Evolutionary conservation across 2,888 invertebrate genomes (phyloP), one percentile per base, ranked within the genome.

Genomic region (Schizotus pectinicornis): DNA sequence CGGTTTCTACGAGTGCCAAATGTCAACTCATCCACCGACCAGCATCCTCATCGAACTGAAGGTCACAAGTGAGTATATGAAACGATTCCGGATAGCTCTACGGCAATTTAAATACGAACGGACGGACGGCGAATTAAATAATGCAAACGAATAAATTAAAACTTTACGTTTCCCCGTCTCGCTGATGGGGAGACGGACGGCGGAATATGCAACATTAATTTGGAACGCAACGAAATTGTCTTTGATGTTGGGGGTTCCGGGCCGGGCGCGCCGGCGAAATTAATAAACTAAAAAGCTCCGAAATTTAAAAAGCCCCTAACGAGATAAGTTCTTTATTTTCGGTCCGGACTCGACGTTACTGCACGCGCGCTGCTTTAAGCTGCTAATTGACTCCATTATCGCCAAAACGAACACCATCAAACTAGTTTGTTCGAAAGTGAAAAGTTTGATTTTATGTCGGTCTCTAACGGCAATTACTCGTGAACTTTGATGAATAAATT

Each of bases 1-100:
- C 39, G 91, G 91, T 13, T 81, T 87, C 54, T 91, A 91, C 75
- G 88, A 90, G 84, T 91, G 91, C 80, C 90, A 91, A 85, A 88
- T 91, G 75, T 90, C 90, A 54, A 91, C 90, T 39, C 89, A 91
- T 80, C 91, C 91, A 13, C 90, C 91, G 14, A 85, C 88, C 68
- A 89, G 89, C 67, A 87, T 90, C 73, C 85, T 88, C 72, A 86
- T 89, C 59, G 89, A 90, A 75, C 83, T 91, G 67, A 89, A 88
- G 65, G 87, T 91, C 68, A 81, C 90, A 75, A 88, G 91, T 91
- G 84, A 85, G 83, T 81, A 48, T 46, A 34, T 12, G 32, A 39
- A 9, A 7, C 6, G 22, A 22, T 5, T 22, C 5, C n/a, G n/a
- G n/a, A n/a, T n/a, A n/a, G n/a, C n/a, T 22, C 22, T 2, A 22